These are phyloP conservation scores for Caenorhabditis brenneri DNA, from an alignment of 1,140 invertebrate species.

Conservation along the genomic window DNA sequence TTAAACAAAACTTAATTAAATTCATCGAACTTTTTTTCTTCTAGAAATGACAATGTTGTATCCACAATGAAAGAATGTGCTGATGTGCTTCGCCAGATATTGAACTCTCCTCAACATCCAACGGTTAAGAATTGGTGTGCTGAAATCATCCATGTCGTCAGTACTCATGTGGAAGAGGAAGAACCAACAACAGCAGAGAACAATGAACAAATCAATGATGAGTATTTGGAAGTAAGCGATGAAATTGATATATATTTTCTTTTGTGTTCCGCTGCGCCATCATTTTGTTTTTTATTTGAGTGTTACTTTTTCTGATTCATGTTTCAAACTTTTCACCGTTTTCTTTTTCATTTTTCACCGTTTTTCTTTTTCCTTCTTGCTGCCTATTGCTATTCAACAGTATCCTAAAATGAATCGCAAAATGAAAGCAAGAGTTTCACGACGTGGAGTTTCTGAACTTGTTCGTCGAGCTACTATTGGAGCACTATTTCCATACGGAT, in stretches of 20 bases:
- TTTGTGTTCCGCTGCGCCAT: not conserved
- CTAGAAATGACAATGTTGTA: slow-evolving; percentile 63
- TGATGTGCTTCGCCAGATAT: slow-evolving; percentile 67
- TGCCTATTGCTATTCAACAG: not conserved
- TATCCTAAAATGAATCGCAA: not conserved
- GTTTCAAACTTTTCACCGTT: not conserved
- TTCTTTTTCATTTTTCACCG: not conserved
- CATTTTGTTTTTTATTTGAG: not conserved
- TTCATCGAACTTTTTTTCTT: not conserved
- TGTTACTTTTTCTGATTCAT: not conserved
- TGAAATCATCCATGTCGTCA: slow-evolving; percentile 68
- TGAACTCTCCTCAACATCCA: slow-evolving; percentile 70
- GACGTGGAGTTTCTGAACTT: not conserved
- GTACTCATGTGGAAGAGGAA: slow-evolving; percentile 61
- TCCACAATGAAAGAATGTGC: slow-evolving; percentile 66
- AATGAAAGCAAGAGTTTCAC: not conserved
- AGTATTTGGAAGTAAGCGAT: slow-evolving; percentile 68
- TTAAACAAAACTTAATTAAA: too few relatives aligned
- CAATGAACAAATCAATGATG: slow-evolving; percentile 68
- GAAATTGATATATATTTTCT: not conserved
- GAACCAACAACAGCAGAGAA: slow-evolving; percentile 66
- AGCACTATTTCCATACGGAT: not conserved
- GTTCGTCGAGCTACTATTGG: slow-evolving; percentile 12
- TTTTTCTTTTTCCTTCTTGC: not conserved
- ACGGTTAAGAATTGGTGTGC: slow-evolving; percentile 69